These are phyloP conservation scores for Rhabdornis inornatus DNA, from an alignment of 2,113 vertebrate genomes.

Conservation along the genomic window DNA sequence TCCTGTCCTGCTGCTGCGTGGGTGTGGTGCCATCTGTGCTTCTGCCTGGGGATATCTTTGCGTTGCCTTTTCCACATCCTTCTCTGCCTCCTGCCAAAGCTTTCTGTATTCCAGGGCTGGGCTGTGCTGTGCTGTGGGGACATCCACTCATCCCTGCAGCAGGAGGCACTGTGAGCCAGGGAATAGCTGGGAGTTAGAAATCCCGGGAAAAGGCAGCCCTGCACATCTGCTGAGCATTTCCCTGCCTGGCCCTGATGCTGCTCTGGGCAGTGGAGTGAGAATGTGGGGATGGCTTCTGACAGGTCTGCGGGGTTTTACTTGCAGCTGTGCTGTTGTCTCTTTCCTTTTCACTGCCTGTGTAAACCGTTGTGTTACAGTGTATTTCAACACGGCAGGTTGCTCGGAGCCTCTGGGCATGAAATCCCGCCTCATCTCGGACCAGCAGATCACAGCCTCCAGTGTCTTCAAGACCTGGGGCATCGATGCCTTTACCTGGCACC, in stretches of 20 bases:
- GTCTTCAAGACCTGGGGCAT: slow-evolving; percentile 89
- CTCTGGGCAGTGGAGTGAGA: not conserved
- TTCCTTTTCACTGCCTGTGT: slow-evolving; percentile 45
- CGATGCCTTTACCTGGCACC: slow-evolving; percentile 86
- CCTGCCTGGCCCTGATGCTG: not conserved
- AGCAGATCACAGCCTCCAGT: slow-evolving; percentile 89
- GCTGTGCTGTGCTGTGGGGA: not conserved
- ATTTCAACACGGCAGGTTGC: slow-evolving; percentile 89
- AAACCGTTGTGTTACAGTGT: slow-evolving; percentile 76
- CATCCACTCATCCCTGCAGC: not conserved
- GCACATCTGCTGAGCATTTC: not conserved
- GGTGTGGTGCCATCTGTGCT: not conserved
- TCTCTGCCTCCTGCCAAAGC: not conserved
- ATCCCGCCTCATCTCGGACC: slow-evolving; percentile 80
- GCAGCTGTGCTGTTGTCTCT: not conserved
- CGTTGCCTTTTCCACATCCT: not conserved
- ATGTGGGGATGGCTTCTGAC: not conserved
- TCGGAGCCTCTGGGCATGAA: slow-evolving; percentile 90
- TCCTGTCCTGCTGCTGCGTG: not conserved
- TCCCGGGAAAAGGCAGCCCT: fast-evolving
- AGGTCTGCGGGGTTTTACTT: not conserved
- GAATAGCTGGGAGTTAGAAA: not conserved
- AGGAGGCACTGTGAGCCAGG: slow-evolving; percentile 46
- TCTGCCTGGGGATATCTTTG: not conserved
- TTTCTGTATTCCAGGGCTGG: not conserved